These are phyloP conservation scores for Neosilurus mollespiculum DNA, from an alignment of 2,797 vertebrate genomes.

Conservation along the genomic window DNA sequence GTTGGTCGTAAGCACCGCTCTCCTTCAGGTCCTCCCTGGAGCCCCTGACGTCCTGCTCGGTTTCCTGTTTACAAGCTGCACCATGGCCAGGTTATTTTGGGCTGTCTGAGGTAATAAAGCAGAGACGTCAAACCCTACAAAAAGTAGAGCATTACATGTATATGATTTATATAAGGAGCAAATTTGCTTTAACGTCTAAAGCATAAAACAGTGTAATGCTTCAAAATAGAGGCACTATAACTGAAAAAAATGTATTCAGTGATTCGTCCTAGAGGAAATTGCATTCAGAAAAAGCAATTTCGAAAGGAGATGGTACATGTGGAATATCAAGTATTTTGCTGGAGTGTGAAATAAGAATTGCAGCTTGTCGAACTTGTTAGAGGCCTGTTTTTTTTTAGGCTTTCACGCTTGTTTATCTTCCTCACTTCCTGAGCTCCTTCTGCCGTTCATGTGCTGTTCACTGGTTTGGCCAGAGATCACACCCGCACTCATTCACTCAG, in stretches of 20 bases:
- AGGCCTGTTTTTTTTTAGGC: constrained; percentile 52
- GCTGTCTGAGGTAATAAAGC: constrained; percentile 46
- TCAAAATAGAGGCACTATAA: not conserved
- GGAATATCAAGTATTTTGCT: not conserved
- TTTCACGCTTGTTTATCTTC: constrained; percentile 67
- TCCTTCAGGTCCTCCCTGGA: constrained; percentile 45
- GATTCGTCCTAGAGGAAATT: not conserved
- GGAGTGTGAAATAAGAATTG: not conserved
- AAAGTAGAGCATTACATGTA: constrained; percentile 13
- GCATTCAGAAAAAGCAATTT: not conserved
- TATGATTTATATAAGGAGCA: not conserved
- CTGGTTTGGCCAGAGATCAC: constrained; percentile 35
- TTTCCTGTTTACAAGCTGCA: constrained; percentile 75
- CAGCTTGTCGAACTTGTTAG: constrained; percentile 27
- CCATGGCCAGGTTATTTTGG: constrained; percentile 60
- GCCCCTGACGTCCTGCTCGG: constrained; percentile 59
- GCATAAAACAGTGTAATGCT: not conserved
- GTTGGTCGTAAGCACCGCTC: constrained; percentile 44
- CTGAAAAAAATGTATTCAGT: not conserved
- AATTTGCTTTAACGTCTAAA: not conserved
- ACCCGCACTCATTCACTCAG: constrained; percentile 12
- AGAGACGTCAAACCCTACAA: constrained; percentile 50
- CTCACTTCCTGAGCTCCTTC: constrained; percentile 63
- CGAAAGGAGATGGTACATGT: not conserved
- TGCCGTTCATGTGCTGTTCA: constrained; percentile 44